phyloP scores from a whole-genome alignment of 2,113 vertebrate species.

The Syngnathoides biaculeatus region DNA sequence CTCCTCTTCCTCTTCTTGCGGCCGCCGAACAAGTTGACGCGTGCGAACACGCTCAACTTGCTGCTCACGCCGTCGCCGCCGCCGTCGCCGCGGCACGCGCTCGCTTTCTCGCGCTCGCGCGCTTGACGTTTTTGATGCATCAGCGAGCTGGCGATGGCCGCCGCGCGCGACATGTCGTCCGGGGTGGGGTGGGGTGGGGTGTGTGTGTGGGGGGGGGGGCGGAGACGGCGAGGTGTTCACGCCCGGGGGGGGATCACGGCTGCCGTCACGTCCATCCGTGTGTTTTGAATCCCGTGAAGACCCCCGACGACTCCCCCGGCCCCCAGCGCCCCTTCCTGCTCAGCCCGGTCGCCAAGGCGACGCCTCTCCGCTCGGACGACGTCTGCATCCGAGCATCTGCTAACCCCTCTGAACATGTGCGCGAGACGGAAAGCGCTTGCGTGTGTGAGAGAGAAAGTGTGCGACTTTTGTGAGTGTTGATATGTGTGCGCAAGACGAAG shows the following conservation, averaged over 20 bases:
- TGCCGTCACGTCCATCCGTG: conserved; percentile 34
- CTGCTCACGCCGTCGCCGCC: conserved; percentile 88
- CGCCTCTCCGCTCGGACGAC: conserved; percentile 20
- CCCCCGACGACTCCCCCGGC: background rate
- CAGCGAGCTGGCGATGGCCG: conserved; percentile 97
- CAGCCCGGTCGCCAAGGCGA: conserved; percentile 26
- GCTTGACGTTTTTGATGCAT: conserved; percentile 97
- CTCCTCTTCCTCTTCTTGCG: conserved; percentile 89
- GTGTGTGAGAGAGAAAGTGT: background rate
- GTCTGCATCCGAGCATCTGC: background rate
- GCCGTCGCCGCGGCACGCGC: conserved; percentile 90
- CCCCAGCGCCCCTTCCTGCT: conserved; percentile 7
- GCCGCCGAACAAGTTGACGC: conserved; percentile 96
- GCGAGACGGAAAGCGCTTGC: background rate
- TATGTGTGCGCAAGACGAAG: conserved; percentile 4
- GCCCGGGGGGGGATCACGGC: conserved; percentile 55
- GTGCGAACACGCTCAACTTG: conserved; percentile 94
- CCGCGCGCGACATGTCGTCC: conserved; percentile 85
- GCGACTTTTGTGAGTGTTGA: background rate
- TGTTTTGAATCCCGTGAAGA: background rate
- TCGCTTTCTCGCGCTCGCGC: conserved; percentile 93
- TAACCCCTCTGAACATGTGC: background rate
- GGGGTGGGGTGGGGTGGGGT: conserved; percentile 3
- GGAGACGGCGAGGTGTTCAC: conserved; percentile 38
- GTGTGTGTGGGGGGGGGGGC: conserved; percentile 1